These are phyloP conservation scores for Keiferia lycopersicella DNA, from an alignment of 2,888 invertebrate species.

Conservation along the genomic window DNA sequence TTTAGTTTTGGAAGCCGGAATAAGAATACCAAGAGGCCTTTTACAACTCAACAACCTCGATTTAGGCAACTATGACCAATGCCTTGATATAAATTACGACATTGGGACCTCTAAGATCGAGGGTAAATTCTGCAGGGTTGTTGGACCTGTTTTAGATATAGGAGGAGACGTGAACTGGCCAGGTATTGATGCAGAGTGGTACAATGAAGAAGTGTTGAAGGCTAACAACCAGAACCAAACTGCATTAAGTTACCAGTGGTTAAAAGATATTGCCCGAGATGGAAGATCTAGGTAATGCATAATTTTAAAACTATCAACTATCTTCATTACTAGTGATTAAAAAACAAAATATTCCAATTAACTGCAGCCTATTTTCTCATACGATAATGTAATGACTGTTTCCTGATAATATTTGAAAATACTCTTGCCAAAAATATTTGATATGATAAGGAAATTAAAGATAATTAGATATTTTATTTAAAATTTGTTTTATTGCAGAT, in stretches of 20 bases:
- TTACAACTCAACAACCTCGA: conserved; percentile 41
- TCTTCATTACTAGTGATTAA: too few species aligned
- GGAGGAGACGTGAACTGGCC: neutral
- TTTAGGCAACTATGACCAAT: conserved; percentile 53
- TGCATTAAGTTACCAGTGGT: neutral
- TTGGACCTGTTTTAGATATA: conserved; percentile 29
- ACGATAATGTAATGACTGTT: too few species aligned
- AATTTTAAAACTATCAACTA: neutral
- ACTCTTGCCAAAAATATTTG: too few species aligned
- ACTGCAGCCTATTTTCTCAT: too few species aligned
- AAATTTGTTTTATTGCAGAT: neutral
- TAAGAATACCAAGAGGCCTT: conserved; percentile 47
- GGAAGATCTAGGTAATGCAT: neutral
- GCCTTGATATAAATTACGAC: conserved; percentile 42
- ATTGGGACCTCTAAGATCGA: conserved; percentile 38
- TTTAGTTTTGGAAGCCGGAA: conserved; percentile 48
- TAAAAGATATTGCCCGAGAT: neutral
- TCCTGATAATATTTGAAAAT: too few species aligned
- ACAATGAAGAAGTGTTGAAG: neutral
- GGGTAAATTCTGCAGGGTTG: conserved; percentile 56
- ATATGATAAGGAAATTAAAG: too few species aligned
- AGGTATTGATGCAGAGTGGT: conserved; percentile 8
- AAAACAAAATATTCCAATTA: too few species aligned
- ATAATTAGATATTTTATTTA: too few species aligned
- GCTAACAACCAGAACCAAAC: neutral